These are phyloP conservation scores for Pelobates fuscus DNA, from an alignment of 2,113 vertebrate species.

Conservation along the genomic window DNA sequence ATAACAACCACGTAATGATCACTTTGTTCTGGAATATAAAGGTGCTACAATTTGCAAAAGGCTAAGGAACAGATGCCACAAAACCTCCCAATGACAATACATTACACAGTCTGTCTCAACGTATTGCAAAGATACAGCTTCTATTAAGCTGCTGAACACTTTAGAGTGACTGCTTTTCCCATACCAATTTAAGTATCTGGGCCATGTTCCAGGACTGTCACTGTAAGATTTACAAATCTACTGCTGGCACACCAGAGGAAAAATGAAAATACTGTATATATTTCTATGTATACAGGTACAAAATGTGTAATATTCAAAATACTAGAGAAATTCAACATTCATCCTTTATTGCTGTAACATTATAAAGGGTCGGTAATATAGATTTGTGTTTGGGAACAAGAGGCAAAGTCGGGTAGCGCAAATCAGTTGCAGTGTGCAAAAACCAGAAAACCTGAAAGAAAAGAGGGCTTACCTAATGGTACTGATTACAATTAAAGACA, in stretches of 20 bases:
- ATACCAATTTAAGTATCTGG: conserved; percentile 49
- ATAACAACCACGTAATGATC: conserved; percentile 32
- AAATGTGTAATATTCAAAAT: too few species aligned
- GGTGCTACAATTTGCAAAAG: conserved; percentile 38
- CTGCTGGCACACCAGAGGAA: conserved; percentile 23
- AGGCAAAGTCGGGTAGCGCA: too few species aligned
- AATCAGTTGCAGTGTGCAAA: too few species aligned
- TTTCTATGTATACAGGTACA: too few species aligned
- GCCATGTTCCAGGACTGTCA: conserved; percentile 41
- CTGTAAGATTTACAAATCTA: conserved; percentile 47
- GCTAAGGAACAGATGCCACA: conserved; percentile 41
- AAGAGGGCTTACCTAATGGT: too few species aligned
- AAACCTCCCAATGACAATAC: conserved; percentile 45
- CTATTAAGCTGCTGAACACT: conserved; percentile 46
- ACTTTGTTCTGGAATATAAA: conserved; percentile 10
- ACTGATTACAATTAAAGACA: too few species aligned
- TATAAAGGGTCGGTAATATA: too few species aligned
- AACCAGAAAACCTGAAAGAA: too few species aligned
- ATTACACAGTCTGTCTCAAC: conserved; percentile 41
- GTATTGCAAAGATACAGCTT: conserved; percentile 38
- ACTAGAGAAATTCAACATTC: too few species aligned
- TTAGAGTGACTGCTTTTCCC: conserved; percentile 42
- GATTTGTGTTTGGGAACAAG: too few species aligned
- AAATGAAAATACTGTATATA: conserved; percentile 5
- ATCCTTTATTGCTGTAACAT: too few species aligned